Percentiles rank a stretch among this genome's conserved stretches.
These are phyloP conservation scores for Sturmia bella DNA, from an alignment of 2,888 invertebrate genomes.

Conservation along the genomic window DNA sequence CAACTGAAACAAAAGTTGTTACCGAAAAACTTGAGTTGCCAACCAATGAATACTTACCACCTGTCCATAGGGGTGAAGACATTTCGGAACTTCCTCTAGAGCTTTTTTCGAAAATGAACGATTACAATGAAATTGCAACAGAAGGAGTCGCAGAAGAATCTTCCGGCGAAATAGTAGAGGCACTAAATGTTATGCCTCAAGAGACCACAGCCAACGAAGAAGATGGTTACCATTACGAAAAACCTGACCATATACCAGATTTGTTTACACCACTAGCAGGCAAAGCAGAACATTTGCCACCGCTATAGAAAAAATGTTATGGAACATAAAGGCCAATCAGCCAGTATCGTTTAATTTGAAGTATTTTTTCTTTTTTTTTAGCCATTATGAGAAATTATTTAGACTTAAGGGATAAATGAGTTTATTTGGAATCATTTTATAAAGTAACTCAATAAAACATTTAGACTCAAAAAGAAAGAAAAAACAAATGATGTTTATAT, in stretches of 20 bases:
- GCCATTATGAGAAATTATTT: too few species aligned
- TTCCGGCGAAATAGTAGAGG: neutral
- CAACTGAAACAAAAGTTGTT: neutral
- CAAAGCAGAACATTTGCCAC: constrained; percentile 45
- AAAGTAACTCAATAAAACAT: too few species aligned
- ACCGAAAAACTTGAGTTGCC: constrained; percentile 51
- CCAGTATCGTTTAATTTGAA: too few species aligned
- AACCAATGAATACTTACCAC: constrained; percentile 24
- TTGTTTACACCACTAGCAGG: neutral
- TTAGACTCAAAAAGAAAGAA: too few species aligned
- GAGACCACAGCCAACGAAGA: constrained; percentile 73
- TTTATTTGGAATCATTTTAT: too few species aligned
- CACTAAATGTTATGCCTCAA: constrained; percentile 52
- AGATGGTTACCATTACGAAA: constrained; percentile 78
- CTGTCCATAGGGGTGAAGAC: constrained; percentile 13
- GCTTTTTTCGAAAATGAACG: neutral
- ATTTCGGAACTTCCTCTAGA: constrained; percentile 69
- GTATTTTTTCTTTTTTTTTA: too few species aligned
- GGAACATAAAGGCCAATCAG: constrained; percentile 71
- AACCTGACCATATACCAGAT: constrained; percentile 68
- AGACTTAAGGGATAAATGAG: too few species aligned
- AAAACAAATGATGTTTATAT: too few species aligned
- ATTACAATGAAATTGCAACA: neutral
- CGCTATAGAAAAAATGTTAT: constrained; percentile 72
- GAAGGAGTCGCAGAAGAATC: neutral